A percentile compares a stretch with the other conserved stretches of the same genome.
Conservation (phyloP, 35 echinoderm and acorn worm genomes). For the Strongylocentrotus purpuratus region DNA sequence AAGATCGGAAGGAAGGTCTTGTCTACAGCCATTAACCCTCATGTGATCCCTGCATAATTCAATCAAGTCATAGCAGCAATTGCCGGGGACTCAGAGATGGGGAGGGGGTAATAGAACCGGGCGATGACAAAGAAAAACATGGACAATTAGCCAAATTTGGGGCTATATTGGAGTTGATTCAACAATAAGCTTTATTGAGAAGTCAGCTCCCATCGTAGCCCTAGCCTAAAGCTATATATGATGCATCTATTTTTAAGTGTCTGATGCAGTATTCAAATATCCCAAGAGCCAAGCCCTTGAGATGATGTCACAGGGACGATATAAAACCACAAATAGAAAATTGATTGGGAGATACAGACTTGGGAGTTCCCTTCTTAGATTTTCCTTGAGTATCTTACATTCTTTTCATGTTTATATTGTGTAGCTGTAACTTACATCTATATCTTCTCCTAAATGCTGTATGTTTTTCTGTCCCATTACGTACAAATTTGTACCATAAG, state of each 20-base stretch:
- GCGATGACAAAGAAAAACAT: neutral
- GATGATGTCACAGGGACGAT: neutral
- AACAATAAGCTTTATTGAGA: constrained; percentile 1
- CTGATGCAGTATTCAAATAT: neutral
- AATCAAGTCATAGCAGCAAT: neutral
- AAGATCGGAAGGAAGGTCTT: neutral
- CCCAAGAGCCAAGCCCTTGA: neutral
- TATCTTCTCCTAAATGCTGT: too few species aligned
- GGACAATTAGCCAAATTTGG: neutral
- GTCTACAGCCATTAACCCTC: neutral
- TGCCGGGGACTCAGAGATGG: neutral
- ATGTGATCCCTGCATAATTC: neutral
- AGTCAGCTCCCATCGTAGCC: neutral
- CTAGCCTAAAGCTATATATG: neutral
- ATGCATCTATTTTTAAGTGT: constrained; percentile 4
- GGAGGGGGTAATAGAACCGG: neutral
- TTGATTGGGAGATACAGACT: neutral
- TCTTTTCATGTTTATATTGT: too few species aligned
- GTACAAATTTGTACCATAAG: too few species aligned
- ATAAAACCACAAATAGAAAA: neutral
- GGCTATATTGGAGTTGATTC: neutral
- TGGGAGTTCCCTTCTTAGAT: too few species aligned
- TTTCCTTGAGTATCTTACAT: too few species aligned
- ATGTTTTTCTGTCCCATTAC: too few species aligned
- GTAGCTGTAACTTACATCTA: too few species aligned